Base-by-base conservation (phyloP, 2,797 vertebrate genomes). In the Cyclopterus lumpus region DNA sequence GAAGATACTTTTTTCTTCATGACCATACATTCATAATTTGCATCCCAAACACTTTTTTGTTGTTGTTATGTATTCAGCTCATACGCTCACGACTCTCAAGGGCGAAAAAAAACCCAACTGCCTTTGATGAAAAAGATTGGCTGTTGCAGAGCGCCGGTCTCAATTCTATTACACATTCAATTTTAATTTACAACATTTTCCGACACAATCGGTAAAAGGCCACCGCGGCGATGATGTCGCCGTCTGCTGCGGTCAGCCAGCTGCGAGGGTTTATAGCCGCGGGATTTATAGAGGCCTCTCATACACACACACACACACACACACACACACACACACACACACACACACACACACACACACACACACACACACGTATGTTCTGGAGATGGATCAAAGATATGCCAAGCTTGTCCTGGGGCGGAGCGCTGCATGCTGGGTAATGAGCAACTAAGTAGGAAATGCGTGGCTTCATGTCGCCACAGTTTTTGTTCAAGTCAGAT, bases 401-500 rank as follows among this genome's bases (percentile, higher is more conserved):
- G 38, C 46, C 34, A 40, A 72, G 67, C 59, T 26, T 44, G 69
- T 83, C 54, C 71, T n/a, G 46, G 26, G 77, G 84, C 64, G 58
- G 42, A 64, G 69, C 75, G 75, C 55, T 75, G 64, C 11, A 58
- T 51, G 42, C 68, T 67, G 34, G 32, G 57, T 65, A 71, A 80
- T 55, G 63, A 64, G 40, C 75, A 78, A 63, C 36, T 61, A 40
- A 48, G 57, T 62, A 71, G 77, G 55, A 70, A 82, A 78, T 69
- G 55, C 64, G 67, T 22, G 20, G 40, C 64, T 63, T n/a, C 67
- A 71, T 30, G n/a, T 60, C 59, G 8, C 14, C 3, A 34, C 72
- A 68, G 63, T n/a, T n/a, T 85, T 87, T 81, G 36, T 66, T 67
- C 30, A 49, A 68, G 40, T 77, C 60, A 69, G 73, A 87, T 79